Evolutionary conservation across 2,797 vertebrate genomes (phyloP).

Genomic region (Enteromius thamalakanensis): DNA sequence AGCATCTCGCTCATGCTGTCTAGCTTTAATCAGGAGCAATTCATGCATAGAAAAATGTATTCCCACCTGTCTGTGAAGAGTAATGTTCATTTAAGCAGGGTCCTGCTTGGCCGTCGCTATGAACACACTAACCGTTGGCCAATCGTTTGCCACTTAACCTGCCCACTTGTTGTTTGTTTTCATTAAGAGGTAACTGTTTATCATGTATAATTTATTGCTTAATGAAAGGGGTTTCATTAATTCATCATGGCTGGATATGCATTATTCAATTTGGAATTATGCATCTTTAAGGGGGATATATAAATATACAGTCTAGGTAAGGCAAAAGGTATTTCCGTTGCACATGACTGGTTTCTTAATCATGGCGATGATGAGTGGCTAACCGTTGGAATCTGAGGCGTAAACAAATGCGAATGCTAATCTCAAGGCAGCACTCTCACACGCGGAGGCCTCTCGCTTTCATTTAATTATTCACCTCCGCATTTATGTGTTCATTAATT

Average conservation of each 20-base stretch:
- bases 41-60: conserved; percentile 41
- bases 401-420: conserved; percentile 71
- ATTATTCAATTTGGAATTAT: conserved; percentile 66
- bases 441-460: conserved; percentile 52
- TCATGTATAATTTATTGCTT: conserved; percentile 71
- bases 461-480: conserved; percentile 69
- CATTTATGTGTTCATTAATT: conserved; percentile 62
- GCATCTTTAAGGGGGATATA: conserved; percentile 65
- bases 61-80: conserved; percentile 65
- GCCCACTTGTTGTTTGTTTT: conserved; percentile 69
- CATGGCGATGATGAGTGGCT: conserved; percentile 73
- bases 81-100: conserved; percentile 66
- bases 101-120: conserved; percentile 35
- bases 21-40: conserved; percentile 46
- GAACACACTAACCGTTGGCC: conserved; percentile 61
- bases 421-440: conserved; percentile 46
- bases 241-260: conserved; percentile 64
- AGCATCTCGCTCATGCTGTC: conserved; percentile 4
- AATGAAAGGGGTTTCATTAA: conserved; percentile 67
- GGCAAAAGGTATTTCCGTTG: conserved; percentile 69
- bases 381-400: conserved; percentile 63
- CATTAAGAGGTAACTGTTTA: conserved; percentile 69
- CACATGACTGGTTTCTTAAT: conserved; percentile 76
- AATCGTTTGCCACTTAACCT: conserved; percentile 66
- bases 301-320: conserved; percentile 63